Conservation (phyloP, 2,113 vertebrate genomes). For the Leptobrachium leishanense region DNA sequence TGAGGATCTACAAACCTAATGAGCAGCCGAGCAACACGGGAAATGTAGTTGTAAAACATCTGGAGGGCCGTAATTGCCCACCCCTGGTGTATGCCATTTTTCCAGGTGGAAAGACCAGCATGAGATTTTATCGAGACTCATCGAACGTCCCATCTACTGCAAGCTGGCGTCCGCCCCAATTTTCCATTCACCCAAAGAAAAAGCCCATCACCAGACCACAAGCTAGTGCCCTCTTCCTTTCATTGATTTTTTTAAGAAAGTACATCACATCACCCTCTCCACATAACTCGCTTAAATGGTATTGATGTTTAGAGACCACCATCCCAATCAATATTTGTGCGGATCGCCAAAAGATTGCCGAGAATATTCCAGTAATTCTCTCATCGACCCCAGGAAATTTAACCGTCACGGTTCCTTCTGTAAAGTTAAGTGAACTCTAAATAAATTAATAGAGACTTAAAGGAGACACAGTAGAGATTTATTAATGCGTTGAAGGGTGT, state of each 20-base stretch:
- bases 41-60: too few species aligned
- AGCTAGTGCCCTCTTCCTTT: constrained; percentile 12
- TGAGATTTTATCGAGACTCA: too few species aligned
- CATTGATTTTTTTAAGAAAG: constrained; percentile 29
- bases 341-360: constrained; percentile 10
- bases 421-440: neutral
- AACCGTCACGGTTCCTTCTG: neutral
- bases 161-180: neutral
- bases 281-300: constrained; percentile 37
- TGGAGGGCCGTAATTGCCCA: too few species aligned
- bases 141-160: neutral
- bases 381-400: neutral
- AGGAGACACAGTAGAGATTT: neutral
- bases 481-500: neutral
- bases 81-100: too few species aligned
- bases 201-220: constrained; percentile 11
- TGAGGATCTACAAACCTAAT: too few species aligned
- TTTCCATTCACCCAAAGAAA: neutral
- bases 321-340: constrained; percentile 26
- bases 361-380: constrained; percentile 19
- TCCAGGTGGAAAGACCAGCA: too few species aligned
- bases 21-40: too few species aligned
- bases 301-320: constrained; percentile 37
- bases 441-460: neutral
- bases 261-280: constrained; percentile 25